Evolutionary conservation across 2,113 vertebrate genomes (phyloP).

Genomic region (Pagrus major): DNA sequence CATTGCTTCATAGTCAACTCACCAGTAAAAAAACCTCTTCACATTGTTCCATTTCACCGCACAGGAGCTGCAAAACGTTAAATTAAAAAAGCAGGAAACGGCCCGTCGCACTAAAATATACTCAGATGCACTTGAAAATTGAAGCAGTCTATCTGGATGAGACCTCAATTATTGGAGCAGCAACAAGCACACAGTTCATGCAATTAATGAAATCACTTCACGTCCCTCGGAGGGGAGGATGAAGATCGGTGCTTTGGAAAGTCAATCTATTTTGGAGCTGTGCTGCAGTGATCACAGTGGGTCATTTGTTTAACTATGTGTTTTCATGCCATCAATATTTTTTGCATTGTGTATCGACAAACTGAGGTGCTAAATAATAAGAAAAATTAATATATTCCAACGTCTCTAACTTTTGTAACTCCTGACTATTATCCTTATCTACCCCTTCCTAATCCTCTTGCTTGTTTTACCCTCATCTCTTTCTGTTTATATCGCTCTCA

Average conservation of each 20-base stretch:
- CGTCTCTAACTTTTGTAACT: not conserved
- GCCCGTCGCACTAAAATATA: not conserved
- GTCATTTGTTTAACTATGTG: not conserved
- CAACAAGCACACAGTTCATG: not conserved
- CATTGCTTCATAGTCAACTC: not conserved
- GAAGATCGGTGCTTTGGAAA: not conserved
- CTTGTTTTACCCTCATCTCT: not conserved
- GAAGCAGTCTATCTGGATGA: not conserved
- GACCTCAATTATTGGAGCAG: not conserved
- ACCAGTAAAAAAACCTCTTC: no score
- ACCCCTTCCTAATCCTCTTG: not conserved
- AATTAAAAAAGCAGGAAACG: not conserved
- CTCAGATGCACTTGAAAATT: not conserved
- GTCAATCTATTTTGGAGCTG: not conserved
- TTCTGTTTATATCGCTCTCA: not conserved
- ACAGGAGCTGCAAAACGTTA: not conserved
- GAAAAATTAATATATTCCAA: not conserved
- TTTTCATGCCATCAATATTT: not conserved
- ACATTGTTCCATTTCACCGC: not conserved
- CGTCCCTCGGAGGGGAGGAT: not conserved
- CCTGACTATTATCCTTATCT: not conserved
- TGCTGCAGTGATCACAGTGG: not conserved
- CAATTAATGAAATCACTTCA: not conserved
- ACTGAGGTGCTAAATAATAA: not conserved
- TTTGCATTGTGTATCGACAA: not conserved